Percentiles rank a stretch among this genome's conserved stretches.
Conservation (phyloP, 2,113 vertebrate genomes). For the Corythoichthys intestinalis region DNA sequence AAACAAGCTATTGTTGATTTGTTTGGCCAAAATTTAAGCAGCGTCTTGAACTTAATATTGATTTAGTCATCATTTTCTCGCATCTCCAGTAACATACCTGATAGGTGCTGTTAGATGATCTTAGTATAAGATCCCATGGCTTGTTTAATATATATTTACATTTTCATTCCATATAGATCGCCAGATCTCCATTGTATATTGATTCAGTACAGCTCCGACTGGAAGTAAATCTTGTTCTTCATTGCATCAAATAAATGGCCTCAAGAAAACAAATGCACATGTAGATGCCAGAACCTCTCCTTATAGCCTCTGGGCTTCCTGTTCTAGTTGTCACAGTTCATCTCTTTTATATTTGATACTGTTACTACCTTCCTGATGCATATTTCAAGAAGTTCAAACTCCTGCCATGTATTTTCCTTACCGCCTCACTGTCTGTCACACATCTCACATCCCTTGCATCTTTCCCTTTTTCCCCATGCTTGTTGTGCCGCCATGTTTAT, state of each 20-base stretch:
- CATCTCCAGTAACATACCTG: neutral
- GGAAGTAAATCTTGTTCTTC: slow-evolving; percentile 33
- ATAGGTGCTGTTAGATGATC: neutral
- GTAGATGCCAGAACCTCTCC: slow-evolving; percentile 19
- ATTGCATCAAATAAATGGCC: slow-evolving; percentile 37
- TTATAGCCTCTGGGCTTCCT: slow-evolving; percentile 31
- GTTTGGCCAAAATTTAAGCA: neutral
- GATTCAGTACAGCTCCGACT: slow-evolving; percentile 18
- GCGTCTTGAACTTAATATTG: neutral
- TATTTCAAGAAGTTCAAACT: slow-evolving; percentile 31
- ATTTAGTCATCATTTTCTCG: neutral
- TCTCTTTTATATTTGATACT: slow-evolving; percentile 12
- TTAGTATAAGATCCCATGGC: slow-evolving; percentile 1
- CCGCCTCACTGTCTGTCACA: slow-evolving; percentile 25
- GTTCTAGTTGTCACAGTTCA: slow-evolving; percentile 33
- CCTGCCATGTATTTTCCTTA: slow-evolving; percentile 6
- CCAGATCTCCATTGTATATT: neutral
- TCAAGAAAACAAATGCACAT: slow-evolving; percentile 27
- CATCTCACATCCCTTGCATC: slow-evolving; percentile 16
- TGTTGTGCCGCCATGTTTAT: slow-evolving; percentile 33
- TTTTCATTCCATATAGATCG: slow-evolving; percentile 21
- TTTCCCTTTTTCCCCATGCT: slow-evolving; percentile 3
- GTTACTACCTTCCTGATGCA: slow-evolving; percentile 14
- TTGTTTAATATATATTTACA: slow-evolving; percentile 7
- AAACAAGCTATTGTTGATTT: neutral